Percentiles rank a stretch among this genome's conserved stretches.
These are phyloP conservation scores for Acanthosepion esculentum DNA, from an alignment of 2,888 invertebrate genomes.

Conservation along the genomic window DNA sequence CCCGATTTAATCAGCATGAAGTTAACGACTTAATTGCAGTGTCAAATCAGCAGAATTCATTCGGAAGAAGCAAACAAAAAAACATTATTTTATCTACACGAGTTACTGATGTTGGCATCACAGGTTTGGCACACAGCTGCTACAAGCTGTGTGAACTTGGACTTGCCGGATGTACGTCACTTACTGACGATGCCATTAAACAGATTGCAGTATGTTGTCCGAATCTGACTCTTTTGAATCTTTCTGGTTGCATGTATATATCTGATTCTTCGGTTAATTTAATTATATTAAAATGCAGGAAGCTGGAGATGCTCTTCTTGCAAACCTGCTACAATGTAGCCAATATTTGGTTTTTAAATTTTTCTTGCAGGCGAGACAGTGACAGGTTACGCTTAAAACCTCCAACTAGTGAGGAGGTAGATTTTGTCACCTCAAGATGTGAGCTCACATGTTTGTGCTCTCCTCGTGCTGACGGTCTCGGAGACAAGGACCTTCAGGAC, in stretches of 20 bases:
- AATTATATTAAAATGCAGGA: slow-evolving; percentile 53
- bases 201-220: slow-evolving; percentile 56
- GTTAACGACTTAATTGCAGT: slow-evolving; percentile 51
- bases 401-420: not conserved
- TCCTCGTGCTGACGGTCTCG: not conserved
- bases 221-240: slow-evolving; percentile 53
- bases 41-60: slow-evolving; percentile 44
- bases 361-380: not conserved
- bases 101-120: slow-evolving; percentile 56
- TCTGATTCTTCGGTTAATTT: slow-evolving; percentile 55
- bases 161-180: slow-evolving; percentile 56
- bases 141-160: slow-evolving; percentile 52
- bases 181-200: slow-evolving; percentile 57
- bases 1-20: slow-evolving; percentile 50
- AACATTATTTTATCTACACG: slow-evolving; percentile 55
- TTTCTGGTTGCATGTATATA: slow-evolving; percentile 58
- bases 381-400: not conserved
- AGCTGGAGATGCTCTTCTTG: slow-evolving; percentile 53
- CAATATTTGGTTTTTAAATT: slow-evolving; percentile 52
- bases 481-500: not conserved
- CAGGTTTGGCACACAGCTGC: slow-evolving; percentile 55
- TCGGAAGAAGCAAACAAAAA: slow-evolving; percentile 50
- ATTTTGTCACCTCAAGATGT: not conserved
- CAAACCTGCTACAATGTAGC: slow-evolving; percentile 57
- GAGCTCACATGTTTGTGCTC: not conserved